Conservation (phyloP, 2,888 invertebrate genomes). For the Petrolisthes manimaculis region DNA sequence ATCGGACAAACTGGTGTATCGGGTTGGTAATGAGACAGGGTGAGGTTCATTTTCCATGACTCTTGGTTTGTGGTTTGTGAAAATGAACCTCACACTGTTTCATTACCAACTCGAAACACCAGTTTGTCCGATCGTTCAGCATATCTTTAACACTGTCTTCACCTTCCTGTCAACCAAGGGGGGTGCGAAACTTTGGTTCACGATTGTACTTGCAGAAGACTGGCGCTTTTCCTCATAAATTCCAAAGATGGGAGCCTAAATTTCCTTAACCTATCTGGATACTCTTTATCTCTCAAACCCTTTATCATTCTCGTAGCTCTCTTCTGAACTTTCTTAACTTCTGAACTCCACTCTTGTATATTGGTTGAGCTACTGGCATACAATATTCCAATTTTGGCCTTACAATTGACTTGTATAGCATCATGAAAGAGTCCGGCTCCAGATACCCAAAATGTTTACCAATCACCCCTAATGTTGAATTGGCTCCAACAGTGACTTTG, state of each 20-base stretch:
- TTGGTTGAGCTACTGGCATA: constrained; percentile 13
- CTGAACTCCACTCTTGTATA: neutral
- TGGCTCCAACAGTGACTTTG: neutral
- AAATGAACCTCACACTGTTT: no score
- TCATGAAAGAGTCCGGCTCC: neutral
- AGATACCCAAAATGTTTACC: neutral
- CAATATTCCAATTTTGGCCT: neutral
- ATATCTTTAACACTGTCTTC: no score
- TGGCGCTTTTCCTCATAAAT: neutral
- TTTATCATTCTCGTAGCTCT: neutral
- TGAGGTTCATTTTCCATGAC: no score
- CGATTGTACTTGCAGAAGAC: no score
- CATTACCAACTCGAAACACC: no score
- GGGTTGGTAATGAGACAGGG: no score
- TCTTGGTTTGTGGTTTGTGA: no score
- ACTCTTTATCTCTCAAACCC: neutral
- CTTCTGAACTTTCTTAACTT: neutral
- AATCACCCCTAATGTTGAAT: neutral
- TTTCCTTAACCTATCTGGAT: neutral
- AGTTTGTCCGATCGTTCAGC: no score
- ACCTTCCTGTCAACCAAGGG: no score
- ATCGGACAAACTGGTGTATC: no score
- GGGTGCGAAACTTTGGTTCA: no score
- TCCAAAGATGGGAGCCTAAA: constrained; percentile 11
- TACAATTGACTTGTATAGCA: constrained; percentile 1